Evolutionary conservation across 2,113 vertebrate genomes (phyloP), one percentile per base, ranked within the genome.

Genomic region (Pygoscelis adeliae): DNA sequence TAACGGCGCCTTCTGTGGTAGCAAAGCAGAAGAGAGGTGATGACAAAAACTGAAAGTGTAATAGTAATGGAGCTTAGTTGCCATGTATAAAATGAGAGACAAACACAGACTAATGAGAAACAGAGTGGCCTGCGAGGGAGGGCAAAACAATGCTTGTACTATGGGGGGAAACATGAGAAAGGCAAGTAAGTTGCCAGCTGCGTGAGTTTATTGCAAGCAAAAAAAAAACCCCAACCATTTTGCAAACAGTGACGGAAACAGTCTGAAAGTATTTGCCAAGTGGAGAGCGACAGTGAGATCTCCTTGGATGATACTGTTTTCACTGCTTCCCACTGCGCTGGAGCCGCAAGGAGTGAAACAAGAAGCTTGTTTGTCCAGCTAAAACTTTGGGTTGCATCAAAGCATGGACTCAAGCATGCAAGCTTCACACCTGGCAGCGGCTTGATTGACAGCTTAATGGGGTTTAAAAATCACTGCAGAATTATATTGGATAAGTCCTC

Each of bases 121-220:
- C 96, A 97, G 93, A 94, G 49, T 58, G 74, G 71, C 67, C 71
- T 69, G 40, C 0, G 2, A 94, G 74, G 56, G 83, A 92, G 49
- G 82, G 40, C 53, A 55, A 83, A 95, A 97, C 95, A 97, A 95
- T 95, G 85, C 82, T 86, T 83, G 53, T 90, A 88, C 79, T 94
- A 38, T 94, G 62, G 78, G 66, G 21, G 30, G 87, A 96, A 97
- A 96, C 73, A 94, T 91, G 87, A 95, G 93, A 97, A 95, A 94
- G 87, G 53, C 74, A 88, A 94, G 17, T 61, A 83, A 79, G 77
- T 83, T 93, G 85, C 90, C 92, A 91, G 96, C 83, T 96, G 83
- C 2, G 16, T 77, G 71, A 91, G 49, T 95, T 93, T 88, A 91
- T 77, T 91, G 74, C 26, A 30, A 92, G 70, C 2, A 36, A 32